A percentile compares a stretch with the other conserved stretches of the same genome.
Evolutionary conservation across 30 jellyfish, hydroid and myxozoan species (phyloP).

Genomic region (Catostylus mosaicus): DNA sequence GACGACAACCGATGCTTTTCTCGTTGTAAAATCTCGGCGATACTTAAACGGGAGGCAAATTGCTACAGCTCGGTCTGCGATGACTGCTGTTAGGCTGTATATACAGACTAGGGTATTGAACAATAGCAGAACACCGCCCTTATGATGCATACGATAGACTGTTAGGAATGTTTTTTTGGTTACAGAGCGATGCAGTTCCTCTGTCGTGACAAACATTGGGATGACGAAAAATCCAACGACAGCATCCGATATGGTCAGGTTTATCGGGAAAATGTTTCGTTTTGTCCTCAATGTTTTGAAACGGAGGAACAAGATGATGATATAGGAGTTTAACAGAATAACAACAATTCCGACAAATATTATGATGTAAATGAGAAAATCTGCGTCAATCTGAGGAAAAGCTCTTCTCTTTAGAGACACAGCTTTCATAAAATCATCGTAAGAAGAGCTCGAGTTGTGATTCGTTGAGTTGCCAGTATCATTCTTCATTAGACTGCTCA

Average conservation of each 20-base stretch:
- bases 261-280: conserved; percentile 38
- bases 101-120: conserved; percentile 44
- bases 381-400: not conserved
- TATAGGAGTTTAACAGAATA: conserved; percentile 11
- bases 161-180: not conserved
- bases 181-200: not conserved
- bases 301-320: conserved; percentile 27
- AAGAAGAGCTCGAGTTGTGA: not conserved
- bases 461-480: not conserved
- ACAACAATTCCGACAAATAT: conserved; percentile 1
- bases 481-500: not conserved
- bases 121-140: conserved; percentile 4
- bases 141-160: conserved; percentile 12
- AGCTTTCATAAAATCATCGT: not conserved
- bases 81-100: conserved; percentile 37
- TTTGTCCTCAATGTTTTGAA: conserved; percentile 17
- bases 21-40: conserved; percentile 18
- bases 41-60: conserved; percentile 38
- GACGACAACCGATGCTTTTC: not conserved
- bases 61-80: conserved; percentile 42
- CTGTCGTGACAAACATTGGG: conserved; percentile 31
- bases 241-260: conserved; percentile 39
- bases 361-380: not conserved
- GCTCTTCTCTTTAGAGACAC: not conserved
- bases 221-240: conserved; percentile 34